These are phyloP conservation scores for Terrapene triunguis DNA, from an alignment of 2,113 vertebrate genomes.

Conservation along the genomic window DNA sequence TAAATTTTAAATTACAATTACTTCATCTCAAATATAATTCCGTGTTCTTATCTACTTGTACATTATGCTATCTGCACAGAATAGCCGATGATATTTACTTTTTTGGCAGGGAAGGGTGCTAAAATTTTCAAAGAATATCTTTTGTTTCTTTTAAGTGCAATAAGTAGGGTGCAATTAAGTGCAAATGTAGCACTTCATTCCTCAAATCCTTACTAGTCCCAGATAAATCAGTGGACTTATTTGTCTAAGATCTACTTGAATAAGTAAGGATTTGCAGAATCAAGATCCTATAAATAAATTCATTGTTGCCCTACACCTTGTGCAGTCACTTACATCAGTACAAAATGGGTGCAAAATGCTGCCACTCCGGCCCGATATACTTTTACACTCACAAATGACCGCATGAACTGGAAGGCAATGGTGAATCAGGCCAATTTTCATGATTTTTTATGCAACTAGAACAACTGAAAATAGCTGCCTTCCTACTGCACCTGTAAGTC, in stretches of 20 bases:
- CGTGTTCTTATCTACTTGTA: not conserved
- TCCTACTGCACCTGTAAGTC: not conserved
- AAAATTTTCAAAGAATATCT: not conserved
- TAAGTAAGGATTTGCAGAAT: not conserved
- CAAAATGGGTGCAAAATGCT: not conserved
- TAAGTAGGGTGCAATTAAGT: not conserved
- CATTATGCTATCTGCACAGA: not conserved
- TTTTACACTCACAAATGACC: not conserved
- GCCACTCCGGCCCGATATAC: no score
- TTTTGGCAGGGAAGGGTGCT: not conserved
- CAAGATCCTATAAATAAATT: not conserved
- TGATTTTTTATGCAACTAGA: not conserved
- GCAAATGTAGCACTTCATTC: not conserved
- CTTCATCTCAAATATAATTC: slow-evolving; percentile 8
- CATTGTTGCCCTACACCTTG: not conserved
- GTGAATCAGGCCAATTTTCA: not conserved
- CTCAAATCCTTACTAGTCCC: not conserved
- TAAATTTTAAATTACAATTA: not conserved
- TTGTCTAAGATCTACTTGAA: not conserved
- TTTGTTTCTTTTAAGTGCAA: not conserved
- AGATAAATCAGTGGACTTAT: not conserved
- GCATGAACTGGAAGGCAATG: not conserved
- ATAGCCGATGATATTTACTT: not conserved
- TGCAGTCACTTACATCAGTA: not conserved
- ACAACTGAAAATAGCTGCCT: not conserved